A percentile compares a stretch with the other conserved stretches of the same genome.
phyloP scores from a whole-genome alignment of 2,113 vertebrate species.

The Rhagologus leucostigma region DNA sequence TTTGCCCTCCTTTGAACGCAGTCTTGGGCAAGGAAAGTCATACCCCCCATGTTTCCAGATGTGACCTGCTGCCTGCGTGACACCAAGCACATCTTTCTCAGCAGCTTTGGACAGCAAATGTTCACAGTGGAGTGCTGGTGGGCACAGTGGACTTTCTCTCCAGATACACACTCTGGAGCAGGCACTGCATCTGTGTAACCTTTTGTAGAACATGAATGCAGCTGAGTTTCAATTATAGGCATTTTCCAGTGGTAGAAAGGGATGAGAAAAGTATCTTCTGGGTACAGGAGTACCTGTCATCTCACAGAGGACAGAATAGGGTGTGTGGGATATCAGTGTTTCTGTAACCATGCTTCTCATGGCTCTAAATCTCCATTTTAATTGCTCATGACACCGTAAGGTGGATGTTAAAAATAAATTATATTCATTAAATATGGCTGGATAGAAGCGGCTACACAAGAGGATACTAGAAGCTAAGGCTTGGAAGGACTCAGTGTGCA shows the following conservation, averaged over 20 bases:
- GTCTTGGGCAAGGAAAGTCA: not conserved
- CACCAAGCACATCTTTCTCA: not conserved
- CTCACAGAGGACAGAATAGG: not conserved
- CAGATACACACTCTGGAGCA: not conserved
- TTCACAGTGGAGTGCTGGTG: not conserved
- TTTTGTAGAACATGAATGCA: not conserved
- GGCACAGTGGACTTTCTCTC: not conserved
- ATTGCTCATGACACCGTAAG: not conserved
- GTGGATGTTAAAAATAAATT: not conserved
- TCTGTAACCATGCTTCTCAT: not conserved
- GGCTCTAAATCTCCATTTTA: not conserved
- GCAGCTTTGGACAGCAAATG: not conserved
- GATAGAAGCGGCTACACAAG: not conserved
- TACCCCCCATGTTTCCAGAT: not conserved
- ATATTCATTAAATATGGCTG: not conserved
- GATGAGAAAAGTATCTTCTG: not conserved
- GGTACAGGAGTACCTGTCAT: not conserved
- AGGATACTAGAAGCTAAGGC: not conserved
- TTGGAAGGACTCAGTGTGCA: not conserved
- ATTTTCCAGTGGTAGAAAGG: not conserved
- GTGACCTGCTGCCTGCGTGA: not conserved
- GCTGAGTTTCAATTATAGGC: not conserved
- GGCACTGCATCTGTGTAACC: not conserved
- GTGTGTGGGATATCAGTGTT: not conserved
- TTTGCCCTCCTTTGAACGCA: not conserved